Evolutionary conservation across 2,888 invertebrate species (phyloP), one percentile per base, ranked within the genome.

Genomic region (Ischnus inquisitorius): DNA sequence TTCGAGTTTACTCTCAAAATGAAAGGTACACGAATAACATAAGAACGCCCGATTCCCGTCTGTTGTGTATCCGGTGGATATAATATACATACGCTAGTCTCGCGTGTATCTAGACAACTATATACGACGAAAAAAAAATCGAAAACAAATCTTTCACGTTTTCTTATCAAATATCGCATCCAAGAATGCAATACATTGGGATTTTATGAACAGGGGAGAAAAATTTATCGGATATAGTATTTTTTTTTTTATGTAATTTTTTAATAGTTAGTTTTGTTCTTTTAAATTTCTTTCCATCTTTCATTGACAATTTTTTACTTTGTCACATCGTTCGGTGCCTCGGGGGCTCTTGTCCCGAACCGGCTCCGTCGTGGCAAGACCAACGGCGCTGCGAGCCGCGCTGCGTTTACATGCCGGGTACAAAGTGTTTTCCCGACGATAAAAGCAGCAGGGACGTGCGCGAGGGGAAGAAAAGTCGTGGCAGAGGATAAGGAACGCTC

Each of bases 341-440:
- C 34, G 28, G 64, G 34, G 68, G 62, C 76, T 77, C 69, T 77
- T 72, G 67, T 82, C 74, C 43, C 25, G 76, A 72, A 64, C 65
- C 25, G 71, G 48, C 65, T 67, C 34, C 51, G 28, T 54, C 65
- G 65, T 19, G 28, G 22, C 39, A 16, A 6, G 19, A 10, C 2
- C 60, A 43, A 14, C 39, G n/a, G n/a, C n/a, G 39, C 43, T 43
- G 39, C 62, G 77, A 54, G 67, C 41, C 57, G 62, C 75, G 62
- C 39, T 81, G 78, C 87, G 87, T 90, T 90, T 88, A 89, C 88
- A 88, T 86, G 85, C 85, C 83, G 81, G 81, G 16, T 88, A 88
- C 88, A 89, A 89, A 89, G 87, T 89, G 88, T 90, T 90, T 88
- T 88, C 84, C 79, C 43, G 75, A 43, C 76, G 82, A 78, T 81